Evolutionary conservation across 2,113 vertebrate genomes (phyloP), one percentile per base, ranked within the genome.

Genomic region (Heloderma charlesbogerti): DNA sequence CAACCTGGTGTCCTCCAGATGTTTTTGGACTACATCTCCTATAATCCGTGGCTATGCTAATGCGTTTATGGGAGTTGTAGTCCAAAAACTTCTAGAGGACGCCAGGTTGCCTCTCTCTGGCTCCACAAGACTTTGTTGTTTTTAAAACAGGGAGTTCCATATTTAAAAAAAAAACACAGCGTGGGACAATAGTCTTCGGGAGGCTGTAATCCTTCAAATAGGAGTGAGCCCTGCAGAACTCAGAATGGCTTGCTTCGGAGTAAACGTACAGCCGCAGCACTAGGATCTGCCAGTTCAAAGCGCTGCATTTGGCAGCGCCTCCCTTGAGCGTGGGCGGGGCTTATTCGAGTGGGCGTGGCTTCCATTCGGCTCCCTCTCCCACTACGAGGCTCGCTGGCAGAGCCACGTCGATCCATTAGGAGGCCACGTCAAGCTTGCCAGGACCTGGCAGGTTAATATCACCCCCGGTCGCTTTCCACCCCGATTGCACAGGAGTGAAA

Each of bases 381-480:
- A 2, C 63, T 37, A n/a, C 86, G 84, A 51, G 84, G 48, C 12
- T 60, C 71, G 4, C 22, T 0, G 0, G 18, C 27, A 0, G 0
- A 0, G 0, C 0, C 0, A 43, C 40, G 74, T 9, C 31, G 20
- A 3, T 0, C 4, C 63, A 12, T 37, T 0, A 83, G 48, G 0
- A 15, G 16, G 97, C 96, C 97, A 98, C 97, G 97, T 98, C 94
- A 66, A 88, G 92, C 54, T 16, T 15, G 45, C 5, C 0, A 92
- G 95, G 91, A 95, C 96, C 94, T 92, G 78, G 91, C 92, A 94
- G 96, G 31, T 81, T 0, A 1, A 1, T 80, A 91, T 71, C 0
- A 0, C 0, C 0, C 3, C 34, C 3, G 34, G 22, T 0, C 5
- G 43, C 18, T 10, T 4, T 22, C 66, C 37, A 18, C 4, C 48